Evolutionary conservation across 53 echinoderm and acorn worm genomes (phyloP), one percentile per base, ranked within the genome.

Genomic region (Pentamera pediparva): DNA sequence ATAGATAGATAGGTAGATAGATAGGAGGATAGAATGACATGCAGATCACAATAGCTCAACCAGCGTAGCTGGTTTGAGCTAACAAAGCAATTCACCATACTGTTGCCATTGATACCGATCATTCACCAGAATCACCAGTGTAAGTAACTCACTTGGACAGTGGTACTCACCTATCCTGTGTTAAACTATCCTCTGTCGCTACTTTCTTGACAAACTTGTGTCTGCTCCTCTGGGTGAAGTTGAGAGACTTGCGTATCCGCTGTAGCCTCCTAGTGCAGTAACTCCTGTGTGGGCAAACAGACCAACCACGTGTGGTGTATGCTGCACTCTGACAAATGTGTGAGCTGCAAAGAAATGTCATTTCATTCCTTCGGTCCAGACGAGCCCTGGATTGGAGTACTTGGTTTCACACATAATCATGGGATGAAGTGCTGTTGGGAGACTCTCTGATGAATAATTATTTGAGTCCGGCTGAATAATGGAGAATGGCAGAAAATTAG

Each of bases 241-340:
- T 94, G 63, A 94, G 82, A n/a, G 94, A 94, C 70, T 94, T 94
- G 45, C 94, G 87, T 84, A 94, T 90, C 74, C 94, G 84, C 27
- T 90, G 87, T 5, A 94, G 83, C 26, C 94, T 63, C 47, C 90
- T 63, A 2, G 85, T 79, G 32, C 90, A 94, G 85, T 94, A 94
- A 20, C 94, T 87, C 81, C 94, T 94, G 73, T 30, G 28, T 58
- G 47, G 17, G 25, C 37, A 54, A 15, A n/a, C n/a, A n/a, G n/a
- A n/a, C n/a, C n/a, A n/a, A n/a, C n/a, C n/a, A n/a, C 18, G 13
- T 56, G 33, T 5, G 55, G 26, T 31, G n/a, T 20, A n/a, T 10
- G 21, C 9, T 13, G 10, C 9, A 24, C 9, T n/a, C 12, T 13
- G 9, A 57, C 21, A 13, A 9, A n/a, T 20, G 12, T n/a, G 9